Conservation (phyloP, 2,113 vertebrate species). For the Emberiza fucata region DNA sequence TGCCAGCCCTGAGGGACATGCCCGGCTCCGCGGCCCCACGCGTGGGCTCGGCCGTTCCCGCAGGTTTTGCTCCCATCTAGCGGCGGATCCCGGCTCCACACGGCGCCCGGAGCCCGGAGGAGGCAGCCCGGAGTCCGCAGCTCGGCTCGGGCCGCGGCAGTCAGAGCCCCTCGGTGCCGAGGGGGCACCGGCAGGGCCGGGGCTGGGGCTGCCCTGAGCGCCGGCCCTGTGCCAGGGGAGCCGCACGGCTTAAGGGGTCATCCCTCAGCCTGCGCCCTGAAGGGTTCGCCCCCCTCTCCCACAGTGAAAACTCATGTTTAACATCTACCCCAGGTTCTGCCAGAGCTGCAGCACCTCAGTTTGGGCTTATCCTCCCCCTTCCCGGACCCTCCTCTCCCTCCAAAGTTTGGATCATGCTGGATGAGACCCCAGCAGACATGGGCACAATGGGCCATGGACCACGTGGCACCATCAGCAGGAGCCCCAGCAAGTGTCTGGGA, state of each 20-base stretch:
- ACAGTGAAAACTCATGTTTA: not conserved
- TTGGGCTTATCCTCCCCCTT: not conserved
- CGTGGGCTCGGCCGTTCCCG: not conserved
- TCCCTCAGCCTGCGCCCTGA: not conserved
- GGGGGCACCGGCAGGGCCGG: not conserved
- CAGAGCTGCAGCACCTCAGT: not conserved
- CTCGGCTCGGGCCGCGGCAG: not conserved
- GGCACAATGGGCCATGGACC: not conserved
- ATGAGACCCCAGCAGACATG: not conserved
- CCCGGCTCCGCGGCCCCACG: not conserved
- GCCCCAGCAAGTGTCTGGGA: not conserved
- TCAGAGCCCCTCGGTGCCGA: not conserved
- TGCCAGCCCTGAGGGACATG: rapidly evolving
- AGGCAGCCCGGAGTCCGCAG: not conserved
- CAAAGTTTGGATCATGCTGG: not conserved
- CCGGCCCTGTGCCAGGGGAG: not conserved
- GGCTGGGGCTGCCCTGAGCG: not conserved
- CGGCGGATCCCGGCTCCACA: not conserved
- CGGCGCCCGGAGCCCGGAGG: not conserved
- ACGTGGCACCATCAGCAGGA: not conserved
- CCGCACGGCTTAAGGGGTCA: rapidly evolving
- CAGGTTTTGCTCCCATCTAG: not conserved
- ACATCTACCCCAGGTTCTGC: not conserved
- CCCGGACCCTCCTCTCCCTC: not conserved
- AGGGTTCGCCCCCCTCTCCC: not conserved